Base-by-base conservation (phyloP, 2,113 vertebrate species). In the Cairina moschata region DNA sequence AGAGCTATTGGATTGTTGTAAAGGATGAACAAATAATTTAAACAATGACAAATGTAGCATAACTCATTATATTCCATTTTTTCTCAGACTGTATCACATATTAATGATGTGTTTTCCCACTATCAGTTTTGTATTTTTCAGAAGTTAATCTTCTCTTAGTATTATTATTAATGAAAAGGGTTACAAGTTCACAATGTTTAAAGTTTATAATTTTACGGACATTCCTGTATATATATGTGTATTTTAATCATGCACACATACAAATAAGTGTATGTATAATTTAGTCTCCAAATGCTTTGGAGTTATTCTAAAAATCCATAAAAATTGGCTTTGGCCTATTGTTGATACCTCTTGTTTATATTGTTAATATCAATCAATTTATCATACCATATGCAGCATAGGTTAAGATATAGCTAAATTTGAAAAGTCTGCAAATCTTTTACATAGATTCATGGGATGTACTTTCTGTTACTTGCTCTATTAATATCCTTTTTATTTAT, bases 1-100 rank as follows among this genome's bases (percentile, higher is more conserved):
- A 82, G 52, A 87, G 7, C 5, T 59, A n/a, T 67, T 55, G 42
- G 8, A 54, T 74, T 77, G 20, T 52, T 74, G 11, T 69, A 75
- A 76, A 74, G 29, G 25, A 63, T 48, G 12, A 46, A n/a, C 14
- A 20, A 26, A 67, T 71, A 86, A 71, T 66, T 83, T 79, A 71
- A 94, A 83, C 50, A 32, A 50, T 82, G 44, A 84, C 80, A 96
- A 92, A 8, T 72, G 17, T 86, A 86, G 29, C 50, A 56, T 18
- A 83, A 40, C 6, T 48, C 26, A 76, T 90, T 75, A 80, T 83
- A 73, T 91, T 91, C 34, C 75, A 71, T 18, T 54, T 92, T 96
- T 20, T 58, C 81, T 80, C 75, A 9, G 48, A 22, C 48, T 78
- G 69, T 58, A 6, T 38, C 38, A 83, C 31, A 86, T 34, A 25